Base-by-base conservation (phyloP, 1,140 invertebrate species). In the Antheraea mylitta region DNA sequence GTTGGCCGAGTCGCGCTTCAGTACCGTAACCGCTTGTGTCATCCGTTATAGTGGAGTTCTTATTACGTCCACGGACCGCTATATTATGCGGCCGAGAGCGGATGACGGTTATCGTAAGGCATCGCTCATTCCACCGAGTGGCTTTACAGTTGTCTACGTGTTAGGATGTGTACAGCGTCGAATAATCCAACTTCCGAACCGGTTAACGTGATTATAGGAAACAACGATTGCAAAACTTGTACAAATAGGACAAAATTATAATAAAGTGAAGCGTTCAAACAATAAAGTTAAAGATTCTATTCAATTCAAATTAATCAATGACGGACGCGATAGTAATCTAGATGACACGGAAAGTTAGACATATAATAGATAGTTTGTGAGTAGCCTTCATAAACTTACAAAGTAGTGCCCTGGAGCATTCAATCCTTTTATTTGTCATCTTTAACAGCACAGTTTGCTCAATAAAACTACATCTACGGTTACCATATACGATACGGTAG, bases 21-120 rank as follows among this genome's bases (percentile, higher is more conserved):
- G 78, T 86, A 87, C 85, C 87, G 85, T 89, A 87, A 86, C 82
- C 73, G 79, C 85, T 89, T 87, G 85, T 89, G 84, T 89, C 85
- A 89, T 89, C 83, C 85, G 79, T 86, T 87, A 87, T 82, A 65
- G 63, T 18, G 85, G 87, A 86, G 85, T 80, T 79, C 71, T 80
- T 74, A 79, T 86, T 86, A 86, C 84, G 78, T 83, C 69, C 61
- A 58, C 69, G 73, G 67, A 82, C 83, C 82, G 84, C 83, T 85
- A 83, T 80, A 73, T 87, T 86, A 86, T 76, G 79, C 75, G 67
- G 72, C 19, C 48, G 71, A 69, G 38, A 48, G 71, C 45, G 64
- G 60, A 69, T 69, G 65, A 64, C 69, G 65, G 69, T 16, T 16
- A 53, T 53, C 45, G 16, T 16, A n/a, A 53, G 1, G 10, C 45